Conservation (phyloP, 2,113 vertebrate species). For the Myrmecobius fasciatus region DNA sequence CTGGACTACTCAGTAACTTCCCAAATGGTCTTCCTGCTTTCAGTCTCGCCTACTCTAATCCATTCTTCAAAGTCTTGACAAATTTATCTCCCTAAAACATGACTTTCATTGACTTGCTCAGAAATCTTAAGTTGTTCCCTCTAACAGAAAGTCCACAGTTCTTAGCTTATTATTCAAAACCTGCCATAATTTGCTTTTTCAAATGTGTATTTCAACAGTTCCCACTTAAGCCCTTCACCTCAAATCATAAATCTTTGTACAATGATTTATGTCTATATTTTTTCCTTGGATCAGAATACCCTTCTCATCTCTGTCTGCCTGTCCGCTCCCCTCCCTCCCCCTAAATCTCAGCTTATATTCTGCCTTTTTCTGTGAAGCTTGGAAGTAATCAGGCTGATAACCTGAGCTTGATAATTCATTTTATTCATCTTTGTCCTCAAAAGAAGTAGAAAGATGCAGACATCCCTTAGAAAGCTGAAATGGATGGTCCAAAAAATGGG, state of each 20-base stretch:
- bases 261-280: background rate
- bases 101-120: background rate
- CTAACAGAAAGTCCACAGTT: background rate
- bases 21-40: background rate
- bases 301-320: background rate
- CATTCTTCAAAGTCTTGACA: background rate
- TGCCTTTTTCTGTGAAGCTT: background rate
- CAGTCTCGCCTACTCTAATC: background rate
- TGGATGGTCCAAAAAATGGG: background rate
- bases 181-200: background rate
- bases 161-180: background rate
- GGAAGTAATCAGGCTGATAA: background rate
- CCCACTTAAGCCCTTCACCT: background rate
- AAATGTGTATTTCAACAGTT: background rate
- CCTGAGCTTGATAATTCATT: constrained; percentile 9
- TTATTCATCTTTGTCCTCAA: background rate
- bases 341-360: background rate
- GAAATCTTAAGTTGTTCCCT: background rate
- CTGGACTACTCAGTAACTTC: background rate
- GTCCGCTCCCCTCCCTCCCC: background rate
- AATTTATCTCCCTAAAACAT: background rate
- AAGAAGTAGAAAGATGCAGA: background rate
- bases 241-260: background rate
- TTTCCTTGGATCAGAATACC: background rate
- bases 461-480: background rate